Evolutionary conservation across 2,797 vertebrate genomes (phyloP).

Genomic region (Trachurus trachurus): DNA sequence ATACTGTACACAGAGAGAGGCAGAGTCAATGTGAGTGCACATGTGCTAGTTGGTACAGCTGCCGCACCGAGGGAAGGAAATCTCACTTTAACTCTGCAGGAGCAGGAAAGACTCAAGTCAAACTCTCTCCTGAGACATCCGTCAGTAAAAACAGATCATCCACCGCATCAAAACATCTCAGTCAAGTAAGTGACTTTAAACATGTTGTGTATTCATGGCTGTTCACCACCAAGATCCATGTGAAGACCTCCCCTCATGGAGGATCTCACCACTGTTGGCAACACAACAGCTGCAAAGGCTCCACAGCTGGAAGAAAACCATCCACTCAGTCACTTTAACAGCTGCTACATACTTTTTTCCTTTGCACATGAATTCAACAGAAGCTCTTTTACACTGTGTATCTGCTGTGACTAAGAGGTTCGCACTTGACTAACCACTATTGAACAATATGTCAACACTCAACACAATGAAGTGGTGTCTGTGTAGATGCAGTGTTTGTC

Average conservation of each 20-base stretch:
- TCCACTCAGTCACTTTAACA: not conserved
- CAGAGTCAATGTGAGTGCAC: constrained; percentile 41
- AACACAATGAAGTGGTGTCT: too few species aligned
- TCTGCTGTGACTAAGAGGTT: not conserved
- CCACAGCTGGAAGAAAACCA: not conserved
- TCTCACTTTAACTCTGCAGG: not conserved
- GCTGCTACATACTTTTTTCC: not conserved
- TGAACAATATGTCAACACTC: not conserved
- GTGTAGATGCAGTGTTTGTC: too few species aligned
- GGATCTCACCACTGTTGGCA: too few species aligned
- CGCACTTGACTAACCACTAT: not conserved
- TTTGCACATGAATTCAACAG: not conserved
- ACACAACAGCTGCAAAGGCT: not conserved
- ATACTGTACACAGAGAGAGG: constrained; percentile 34
- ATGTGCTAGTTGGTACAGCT: constrained; percentile 40
- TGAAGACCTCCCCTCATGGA: not conserved
- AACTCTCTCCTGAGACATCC: not conserved
- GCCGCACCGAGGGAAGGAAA: constrained; percentile 9
- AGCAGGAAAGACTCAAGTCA: not conserved
- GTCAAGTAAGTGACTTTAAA: constrained; percentile 48
- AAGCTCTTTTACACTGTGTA: not conserved
- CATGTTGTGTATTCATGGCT: not conserved
- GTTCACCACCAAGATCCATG: not conserved
- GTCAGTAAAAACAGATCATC: not conserved
- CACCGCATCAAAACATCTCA: not conserved